Base-by-base conservation (phyloP, 1,140 invertebrate species). In the Cylas formicarius region DNA sequence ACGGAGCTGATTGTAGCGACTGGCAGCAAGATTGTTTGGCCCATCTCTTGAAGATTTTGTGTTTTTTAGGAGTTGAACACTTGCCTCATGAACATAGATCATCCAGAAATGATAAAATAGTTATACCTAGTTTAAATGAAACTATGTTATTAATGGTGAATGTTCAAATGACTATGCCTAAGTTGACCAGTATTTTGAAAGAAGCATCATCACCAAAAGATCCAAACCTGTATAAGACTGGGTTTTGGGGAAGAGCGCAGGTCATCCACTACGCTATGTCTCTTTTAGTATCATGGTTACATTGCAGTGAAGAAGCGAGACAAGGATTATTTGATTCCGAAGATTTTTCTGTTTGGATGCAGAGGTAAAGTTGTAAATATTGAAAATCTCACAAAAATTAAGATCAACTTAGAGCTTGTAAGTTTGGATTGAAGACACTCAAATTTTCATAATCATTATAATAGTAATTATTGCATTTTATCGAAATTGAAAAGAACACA, bases 1-100 rank as follows among this genome's bases (percentile, higher is more conserved):
- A 76, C 11, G 73, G 78, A 28, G 77, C 75, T 32, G 76, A 85
- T 41, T 76, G 84, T 27, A 86, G 81, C 53, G 86, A 95, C 68
- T 95, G 92, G 92, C 83, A 90, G 39, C 90, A 94, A 66, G 92
- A 96, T 59, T 94, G 90, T 63, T 69, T 95, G 7, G 88, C 90
- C 1, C 83, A 85, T 53, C 64, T 96, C 8, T 61, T 95, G 10
- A 86, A 89, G 54, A 71, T 90, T 40, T 65, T 95, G 13, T 93
- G 83, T 65, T 80, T 90, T 44, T 77, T 94, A 29, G 89, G 90
- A 0, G 83, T 91, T 3, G 72, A 84, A 20, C 64, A 65, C 4
- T 44, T 59, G 62, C 56, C 69, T 58, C 52, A 66, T 57, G 50
- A 72, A 65, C 58, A 59, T 45, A 49, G 54, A 41, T 45, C 56